phyloP scores from a whole-genome alignment of 2,113 vertebrate genomes.

The Corydoras sp. region DNA sequence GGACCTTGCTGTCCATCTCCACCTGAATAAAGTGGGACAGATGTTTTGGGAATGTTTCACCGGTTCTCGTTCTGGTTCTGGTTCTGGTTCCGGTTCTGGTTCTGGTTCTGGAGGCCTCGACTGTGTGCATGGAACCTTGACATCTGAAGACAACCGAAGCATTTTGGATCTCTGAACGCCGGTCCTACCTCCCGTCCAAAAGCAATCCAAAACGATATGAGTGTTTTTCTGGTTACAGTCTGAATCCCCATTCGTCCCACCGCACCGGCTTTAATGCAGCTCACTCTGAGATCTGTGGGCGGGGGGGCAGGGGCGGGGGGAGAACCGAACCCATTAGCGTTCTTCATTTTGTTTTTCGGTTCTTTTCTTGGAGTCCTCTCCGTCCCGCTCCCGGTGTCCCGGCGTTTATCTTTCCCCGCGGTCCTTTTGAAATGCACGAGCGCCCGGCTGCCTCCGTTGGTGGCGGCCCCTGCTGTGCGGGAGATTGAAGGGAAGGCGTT shows the following conservation, averaged over 20 bases:
- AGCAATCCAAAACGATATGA: neutral
- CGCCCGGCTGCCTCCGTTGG: slow-evolving; percentile 21
- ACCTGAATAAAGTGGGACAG: too few relatives aligned
- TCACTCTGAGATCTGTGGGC: slow-evolving; percentile 21
- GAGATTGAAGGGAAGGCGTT: slow-evolving; percentile 67
- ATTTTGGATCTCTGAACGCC: too few relatives aligned
- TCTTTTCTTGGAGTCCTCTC: too few relatives aligned
- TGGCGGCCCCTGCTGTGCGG: slow-evolving; percentile 59
- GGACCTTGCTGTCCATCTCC: too few relatives aligned
- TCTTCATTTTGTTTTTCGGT: neutral
- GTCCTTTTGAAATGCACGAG: slow-evolving; percentile 36
- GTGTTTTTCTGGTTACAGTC: neutral
- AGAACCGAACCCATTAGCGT: slow-evolving; percentile 11
- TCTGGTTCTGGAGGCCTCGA: too few relatives aligned
- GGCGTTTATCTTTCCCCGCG: slow-evolving; percentile 33
- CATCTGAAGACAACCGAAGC: too few relatives aligned
- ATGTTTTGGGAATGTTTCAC: too few relatives aligned
- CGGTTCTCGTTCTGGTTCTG: too few relatives aligned
- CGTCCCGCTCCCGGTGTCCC: slow-evolving; percentile 17
- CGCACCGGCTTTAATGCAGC: slow-evolving; percentile 4
- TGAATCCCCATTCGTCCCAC: slow-evolving; percentile 11
- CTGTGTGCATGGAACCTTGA: too few relatives aligned
- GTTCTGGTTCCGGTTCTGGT: too few relatives aligned
- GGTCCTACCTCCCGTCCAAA: too few relatives aligned
- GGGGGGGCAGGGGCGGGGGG: slow-evolving; percentile 17